These are phyloP conservation scores for Caenorhabditis japonica DNA, from an alignment of 2,888 invertebrate genomes.

Conservation along the genomic window DNA sequence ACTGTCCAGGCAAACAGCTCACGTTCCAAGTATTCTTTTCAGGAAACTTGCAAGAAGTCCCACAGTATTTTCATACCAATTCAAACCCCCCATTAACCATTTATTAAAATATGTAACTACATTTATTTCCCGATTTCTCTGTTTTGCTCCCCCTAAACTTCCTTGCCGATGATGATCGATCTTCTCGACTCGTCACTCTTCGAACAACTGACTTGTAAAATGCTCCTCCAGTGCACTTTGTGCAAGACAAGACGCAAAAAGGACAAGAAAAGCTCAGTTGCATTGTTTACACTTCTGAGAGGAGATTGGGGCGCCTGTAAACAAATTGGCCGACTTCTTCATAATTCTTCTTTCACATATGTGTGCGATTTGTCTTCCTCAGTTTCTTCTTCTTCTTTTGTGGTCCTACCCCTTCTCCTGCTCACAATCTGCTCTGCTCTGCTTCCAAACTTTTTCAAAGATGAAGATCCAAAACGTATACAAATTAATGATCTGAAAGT, in stretches of 20 bases:
- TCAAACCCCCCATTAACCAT: too few relatives aligned
- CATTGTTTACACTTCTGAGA: slow-evolving; percentile 32
- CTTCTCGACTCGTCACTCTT: slow-evolving; percentile 2
- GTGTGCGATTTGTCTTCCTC: slow-evolving; percentile 31
- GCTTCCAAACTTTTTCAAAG: slow-evolving; percentile 6
- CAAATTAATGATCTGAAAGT: slow-evolving; percentile 37
- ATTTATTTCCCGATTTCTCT: not conserved
- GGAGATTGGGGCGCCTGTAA: slow-evolving; percentile 17
- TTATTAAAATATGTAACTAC: too few relatives aligned
- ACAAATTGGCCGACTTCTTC: slow-evolving; percentile 41
- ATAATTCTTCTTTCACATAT: slow-evolving; percentile 48
- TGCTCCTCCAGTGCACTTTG: slow-evolving; percentile 30
- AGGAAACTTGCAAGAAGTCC: too few relatives aligned
- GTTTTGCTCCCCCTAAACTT: slow-evolving; percentile 15
- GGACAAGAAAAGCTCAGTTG: slow-evolving; percentile 24
- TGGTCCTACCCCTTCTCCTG: too few relatives aligned
- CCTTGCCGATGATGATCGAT: slow-evolving; percentile 23
- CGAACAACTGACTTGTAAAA: slow-evolving; percentile 40
- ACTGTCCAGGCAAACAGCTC: too few relatives aligned
- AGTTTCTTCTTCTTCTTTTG: not conserved
- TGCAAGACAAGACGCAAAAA: slow-evolving; percentile 21
- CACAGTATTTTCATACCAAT: too few relatives aligned
- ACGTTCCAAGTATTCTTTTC: too few relatives aligned
- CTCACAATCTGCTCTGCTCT: too few relatives aligned
- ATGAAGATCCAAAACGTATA: slow-evolving; percentile 36